Base-by-base conservation (phyloP, 2,113 vertebrate genomes). In the Thalassoma bifasciatum region DNA sequence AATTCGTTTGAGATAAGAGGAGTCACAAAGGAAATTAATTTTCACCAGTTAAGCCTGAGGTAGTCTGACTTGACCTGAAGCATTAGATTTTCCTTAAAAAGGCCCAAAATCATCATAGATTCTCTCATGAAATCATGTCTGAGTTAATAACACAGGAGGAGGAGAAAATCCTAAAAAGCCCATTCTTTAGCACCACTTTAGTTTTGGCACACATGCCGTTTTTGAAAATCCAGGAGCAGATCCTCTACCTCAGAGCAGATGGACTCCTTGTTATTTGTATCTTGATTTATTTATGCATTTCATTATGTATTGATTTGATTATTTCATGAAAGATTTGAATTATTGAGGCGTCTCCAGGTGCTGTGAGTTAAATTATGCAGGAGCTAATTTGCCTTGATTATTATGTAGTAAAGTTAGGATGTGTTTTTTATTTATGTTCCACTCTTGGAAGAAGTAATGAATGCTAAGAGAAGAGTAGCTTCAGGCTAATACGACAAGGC, bases 231-330 rank as follows among this genome's bases (percentile, higher is more conserved):
- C 77, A 68, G 66, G 22, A 69, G 77, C 30, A 36, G 54, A 62
- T 79, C 70, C 44, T 66, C 42, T 42, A 70, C 80, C 69, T 85
- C 71, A 0, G 63, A 84, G 81, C 89, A 91, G 86, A 88, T 87
- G 87, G 84, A 83, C 66, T 30, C 66, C 6, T 46, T 72, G 77
- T 78, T 96, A 95, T 96, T 96, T 96, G 94, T 95, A 94, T 94
- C 91, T 91, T 96, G 93, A 95, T 96, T 97, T 97, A 97, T 98
- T 96, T 96, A 97, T 96, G 95, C 94, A 94, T 96, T 97, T 95
- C 95, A 97, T 97, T 96, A 97, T 96, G 95, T 95, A 96, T 96
- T 96, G 96, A 97, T 97, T 96, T 96, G 94, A 96, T 96, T 97
- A 96, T 96, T 97, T 96, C 95, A 94, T 96, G 94, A 96, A 96